Percentiles rank a stretch among this genome's conserved stretches.
Conservation (phyloP, 2,113 vertebrate genomes). For the Rattus norvegicus region GRCr8 NC_086022.1:84867001-84867500, state of each 20-base stretch:
- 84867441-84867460: not conserved
- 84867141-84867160: not conserved
- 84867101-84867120: not conserved
- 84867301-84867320: not conserved
- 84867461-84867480: not conserved
- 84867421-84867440: not conserved
- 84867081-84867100: not conserved
- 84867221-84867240: not conserved
- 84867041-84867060: not conserved
- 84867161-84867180: not conserved
- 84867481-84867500: not conserved
- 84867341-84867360: not conserved
- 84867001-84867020: not conserved
- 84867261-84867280: not conserved
- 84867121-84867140: not conserved
- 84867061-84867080: not conserved
- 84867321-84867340: not conserved
- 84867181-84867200: not conserved
- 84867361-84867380: not conserved
- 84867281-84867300: not conserved
- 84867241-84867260: fast-evolving
- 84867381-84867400: not conserved
- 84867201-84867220: not conserved
- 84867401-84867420: not conserved
- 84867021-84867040: not conserved